Conservation (phyloP, 2,113 vertebrate species). For the Psammodynastes pulverulentus region DNA sequence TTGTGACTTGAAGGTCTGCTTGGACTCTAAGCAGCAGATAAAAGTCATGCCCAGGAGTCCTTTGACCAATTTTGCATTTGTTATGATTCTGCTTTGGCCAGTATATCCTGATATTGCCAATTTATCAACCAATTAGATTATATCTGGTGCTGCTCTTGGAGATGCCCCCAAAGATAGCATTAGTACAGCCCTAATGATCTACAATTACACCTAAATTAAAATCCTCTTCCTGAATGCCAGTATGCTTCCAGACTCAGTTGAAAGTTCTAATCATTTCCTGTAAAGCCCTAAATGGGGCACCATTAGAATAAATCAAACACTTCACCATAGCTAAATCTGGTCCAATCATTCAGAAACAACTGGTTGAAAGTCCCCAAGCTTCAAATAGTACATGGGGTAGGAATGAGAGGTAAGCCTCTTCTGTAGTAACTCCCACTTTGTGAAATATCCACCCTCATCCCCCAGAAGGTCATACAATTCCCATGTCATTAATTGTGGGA, state of each 20-base stretch:
- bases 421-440: background rate
- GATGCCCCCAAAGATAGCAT: background rate
- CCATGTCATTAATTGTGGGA: background rate
- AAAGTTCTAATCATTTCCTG: background rate
- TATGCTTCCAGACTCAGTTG: background rate
- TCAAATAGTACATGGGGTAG: background rate
- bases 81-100: background rate
- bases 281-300: background rate
- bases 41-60: background rate
- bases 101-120: background rate
- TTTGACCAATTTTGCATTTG: background rate
- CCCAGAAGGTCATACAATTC: background rate
- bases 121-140: background rate
- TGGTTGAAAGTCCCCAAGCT: background rate
- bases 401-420: background rate
- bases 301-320: background rate
- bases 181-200: background rate
- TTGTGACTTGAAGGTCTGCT: background rate
- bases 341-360: background rate
- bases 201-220: background rate
- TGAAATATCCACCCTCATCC: background rate
- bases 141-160: background rate
- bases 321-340: background rate
- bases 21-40: background rate
- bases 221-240: background rate